A percentile compares a stretch with the other conserved stretches of the same genome.
These are phyloP conservation scores for Harpagoxenus sublaevis DNA, from an alignment of 2,888 invertebrate genomes.

Conservation along the genomic window DNA sequence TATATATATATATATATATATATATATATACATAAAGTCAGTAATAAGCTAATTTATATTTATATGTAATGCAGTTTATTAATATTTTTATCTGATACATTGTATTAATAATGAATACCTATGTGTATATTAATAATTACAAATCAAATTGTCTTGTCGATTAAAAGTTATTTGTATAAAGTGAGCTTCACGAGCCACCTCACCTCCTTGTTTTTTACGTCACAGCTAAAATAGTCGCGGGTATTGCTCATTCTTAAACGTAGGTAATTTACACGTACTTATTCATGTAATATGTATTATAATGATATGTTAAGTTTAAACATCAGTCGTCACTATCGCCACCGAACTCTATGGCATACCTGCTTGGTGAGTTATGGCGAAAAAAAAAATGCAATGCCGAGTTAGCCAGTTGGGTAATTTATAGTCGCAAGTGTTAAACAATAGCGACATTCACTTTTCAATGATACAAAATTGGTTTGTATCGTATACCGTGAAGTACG, in stretches of 20 bases:
- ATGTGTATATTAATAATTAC: neutral
- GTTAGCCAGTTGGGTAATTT: constrained; percentile 26
- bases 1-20: neutral
- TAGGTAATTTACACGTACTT: constrained; percentile 15
- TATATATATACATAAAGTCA: neutral
- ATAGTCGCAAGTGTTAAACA: constrained; percentile 31
- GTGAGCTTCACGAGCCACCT: neutral
- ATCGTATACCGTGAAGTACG: constrained; percentile 14
- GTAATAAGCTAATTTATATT: neutral
- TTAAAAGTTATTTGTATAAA: neutral
- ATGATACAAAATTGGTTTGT: constrained; percentile 50
- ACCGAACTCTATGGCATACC: neutral
- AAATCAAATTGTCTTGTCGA: neutral
- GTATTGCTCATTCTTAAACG: neutral
- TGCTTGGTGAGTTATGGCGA: constrained; percentile 28
- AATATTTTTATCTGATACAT: neutral
- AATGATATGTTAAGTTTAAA: constrained; percentile 39
- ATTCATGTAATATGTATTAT: constrained; percentile 20
- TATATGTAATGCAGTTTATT: neutral
- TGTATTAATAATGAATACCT: neutral
- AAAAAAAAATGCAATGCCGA: constrained; percentile 10
- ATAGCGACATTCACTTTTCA: constrained; percentile 54
- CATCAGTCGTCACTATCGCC: constrained; percentile 29
- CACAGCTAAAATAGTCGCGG: neutral
- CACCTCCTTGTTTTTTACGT: neutral